These are phyloP conservation scores for Drosophila bocki DNA, from an alignment of 1,140 invertebrate species.

Conservation along the genomic window DNA sequence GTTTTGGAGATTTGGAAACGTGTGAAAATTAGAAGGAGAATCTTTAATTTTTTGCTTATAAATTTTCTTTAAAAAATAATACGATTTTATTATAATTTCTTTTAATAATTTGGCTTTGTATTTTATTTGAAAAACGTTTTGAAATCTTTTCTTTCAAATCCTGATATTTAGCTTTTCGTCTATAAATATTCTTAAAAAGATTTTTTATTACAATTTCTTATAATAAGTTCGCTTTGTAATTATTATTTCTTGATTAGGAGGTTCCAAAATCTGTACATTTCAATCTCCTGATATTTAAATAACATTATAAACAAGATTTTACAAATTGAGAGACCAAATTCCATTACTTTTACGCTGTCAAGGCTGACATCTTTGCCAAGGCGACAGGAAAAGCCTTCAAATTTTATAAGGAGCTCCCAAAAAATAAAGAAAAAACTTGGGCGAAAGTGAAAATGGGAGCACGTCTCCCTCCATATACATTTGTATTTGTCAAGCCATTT, in stretches of 20 bases:
- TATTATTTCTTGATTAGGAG: neutral
- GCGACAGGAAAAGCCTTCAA: neutral
- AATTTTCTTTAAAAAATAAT: neutral
- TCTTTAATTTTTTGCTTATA: rapidly evolving
- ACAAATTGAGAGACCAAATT: neutral
- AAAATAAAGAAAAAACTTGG: neutral
- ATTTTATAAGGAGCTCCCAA: neutral
- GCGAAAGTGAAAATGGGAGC: conserved; percentile 33
- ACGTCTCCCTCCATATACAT: conserved; percentile 10
- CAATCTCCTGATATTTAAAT: neutral
- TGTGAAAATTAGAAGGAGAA: neutral
- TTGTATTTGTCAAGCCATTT: conserved; percentile 72
- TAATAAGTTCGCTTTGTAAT: neutral
- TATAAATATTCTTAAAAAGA: too few relatives aligned
- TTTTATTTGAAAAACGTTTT: too few relatives aligned
- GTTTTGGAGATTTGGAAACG: neutral
- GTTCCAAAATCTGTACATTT: neutral
- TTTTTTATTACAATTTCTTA: too few relatives aligned
- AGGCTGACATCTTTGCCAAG: neutral
- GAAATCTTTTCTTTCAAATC: neutral
- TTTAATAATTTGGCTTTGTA: neutral
- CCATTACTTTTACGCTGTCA: neutral
- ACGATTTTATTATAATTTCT: neutral
- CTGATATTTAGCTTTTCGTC: too few relatives aligned
- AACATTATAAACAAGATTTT: neutral